phyloP scores from a whole-genome alignment of 2,113 vertebrate genomes.

The Nanorana parkeri region DNA sequence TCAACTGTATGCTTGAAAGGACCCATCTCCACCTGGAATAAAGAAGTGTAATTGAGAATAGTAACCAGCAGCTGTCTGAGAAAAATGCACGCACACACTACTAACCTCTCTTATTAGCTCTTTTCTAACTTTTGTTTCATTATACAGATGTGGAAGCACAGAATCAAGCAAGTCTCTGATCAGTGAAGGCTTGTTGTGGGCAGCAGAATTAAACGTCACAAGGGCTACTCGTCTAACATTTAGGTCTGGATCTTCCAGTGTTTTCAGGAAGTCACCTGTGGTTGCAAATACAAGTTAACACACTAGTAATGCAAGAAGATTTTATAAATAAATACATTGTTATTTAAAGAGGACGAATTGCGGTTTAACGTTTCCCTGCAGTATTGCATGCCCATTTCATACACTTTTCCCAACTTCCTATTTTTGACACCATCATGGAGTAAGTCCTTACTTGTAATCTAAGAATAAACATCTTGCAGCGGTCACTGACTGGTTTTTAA shows the following conservation, averaged over 20 bases:
- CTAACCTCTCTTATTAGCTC: conserved; percentile 95
- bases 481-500: too few species aligned
- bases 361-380: too few species aligned
- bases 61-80: neutral
- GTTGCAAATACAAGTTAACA: too few species aligned
- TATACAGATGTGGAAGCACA: conserved; percentile 95
- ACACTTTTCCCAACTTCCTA: too few species aligned
- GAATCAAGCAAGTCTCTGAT: conserved; percentile 97
- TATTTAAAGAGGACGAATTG: too few species aligned
- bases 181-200: conserved; percentile 96
- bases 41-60: neutral
- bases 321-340: too few species aligned
- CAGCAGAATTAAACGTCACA: conserved; percentile 97
- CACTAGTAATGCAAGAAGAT: too few species aligned
- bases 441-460: too few species aligned
- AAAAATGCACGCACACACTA: conserved; percentile 18
- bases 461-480: too few species aligned
- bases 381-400: too few species aligned
- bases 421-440: too few species aligned
- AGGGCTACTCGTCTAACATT: conserved; percentile 96
- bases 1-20: conserved; percentile 98
- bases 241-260: conserved; percentile 95
- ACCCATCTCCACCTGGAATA: conserved; percentile 94
- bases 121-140: conserved; percentile 98
- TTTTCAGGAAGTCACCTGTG: conserved; percentile 96